A percentile compares a stretch with the other conserved stretches of the same genome.
Evolutionary conservation across 2,888 invertebrate genomes (phyloP).

Genomic region (Yponomeuta plumbellus): DNA sequence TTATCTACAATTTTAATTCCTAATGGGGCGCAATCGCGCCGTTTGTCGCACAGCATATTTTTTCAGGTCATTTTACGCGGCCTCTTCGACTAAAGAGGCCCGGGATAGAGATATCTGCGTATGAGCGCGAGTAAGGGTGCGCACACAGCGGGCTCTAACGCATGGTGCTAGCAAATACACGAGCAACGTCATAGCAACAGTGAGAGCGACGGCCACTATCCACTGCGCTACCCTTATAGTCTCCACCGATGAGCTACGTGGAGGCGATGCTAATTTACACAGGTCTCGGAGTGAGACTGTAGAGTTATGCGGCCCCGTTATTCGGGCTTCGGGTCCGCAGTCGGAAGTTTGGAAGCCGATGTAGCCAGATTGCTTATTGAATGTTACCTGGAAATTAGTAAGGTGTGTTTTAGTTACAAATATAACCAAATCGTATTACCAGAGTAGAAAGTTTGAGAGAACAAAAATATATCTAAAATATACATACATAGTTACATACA

Average conservation of each 20-base stretch:
- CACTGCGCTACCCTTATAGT: slow-evolving; percentile 62
- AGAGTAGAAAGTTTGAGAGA: no score
- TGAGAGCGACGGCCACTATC: slow-evolving; percentile 50
- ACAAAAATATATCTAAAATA: no score
- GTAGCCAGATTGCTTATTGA: slow-evolving; percentile 66
- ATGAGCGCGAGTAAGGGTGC: slow-evolving; percentile 39
- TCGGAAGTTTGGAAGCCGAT: slow-evolving; percentile 60
- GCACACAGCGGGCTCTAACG: slow-evolving; percentile 34
- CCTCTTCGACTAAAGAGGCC: slow-evolving; percentile 52
- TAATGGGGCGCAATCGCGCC: neutral
- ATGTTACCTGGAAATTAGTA: slow-evolving; percentile 50
- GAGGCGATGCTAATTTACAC: slow-evolving; percentile 40
- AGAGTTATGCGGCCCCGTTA: slow-evolving; percentile 57
- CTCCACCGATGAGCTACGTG: slow-evolving; percentile 34
- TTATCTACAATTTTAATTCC: no score
- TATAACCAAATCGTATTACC: no score
- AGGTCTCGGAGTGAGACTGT: slow-evolving; percentile 37
- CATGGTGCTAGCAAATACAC: slow-evolving; percentile 57
- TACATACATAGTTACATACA: no score
- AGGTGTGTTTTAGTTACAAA: no score
- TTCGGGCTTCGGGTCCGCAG: slow-evolving; percentile 56
- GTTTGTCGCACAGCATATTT: neutral
- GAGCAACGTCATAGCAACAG: slow-evolving; percentile 46
- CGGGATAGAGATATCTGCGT: slow-evolving; percentile 56
- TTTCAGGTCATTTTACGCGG: slow-evolving; percentile 20